Evolutionary conservation across 2,797 vertebrate genomes (phyloP).

Genomic region (Leontocebus nigricollis): DNA sequence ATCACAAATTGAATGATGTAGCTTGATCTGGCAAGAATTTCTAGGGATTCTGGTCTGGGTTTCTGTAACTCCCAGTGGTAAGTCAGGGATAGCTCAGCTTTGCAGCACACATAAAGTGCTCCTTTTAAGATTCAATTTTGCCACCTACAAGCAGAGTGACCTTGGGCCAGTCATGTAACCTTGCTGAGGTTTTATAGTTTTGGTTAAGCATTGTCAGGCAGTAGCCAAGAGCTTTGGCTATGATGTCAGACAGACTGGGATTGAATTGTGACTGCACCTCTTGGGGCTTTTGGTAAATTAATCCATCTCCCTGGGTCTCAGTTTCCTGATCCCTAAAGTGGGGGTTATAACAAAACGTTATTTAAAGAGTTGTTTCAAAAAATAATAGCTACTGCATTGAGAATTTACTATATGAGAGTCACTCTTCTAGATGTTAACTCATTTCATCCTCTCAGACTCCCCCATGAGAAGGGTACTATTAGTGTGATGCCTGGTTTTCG

Average conservation of each 20-base stretch:
- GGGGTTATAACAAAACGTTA: not conserved
- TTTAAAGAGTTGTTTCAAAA: not conserved
- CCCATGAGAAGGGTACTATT: not conserved
- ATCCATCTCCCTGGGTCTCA: not conserved
- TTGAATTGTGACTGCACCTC: not conserved
- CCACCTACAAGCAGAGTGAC: not conserved
- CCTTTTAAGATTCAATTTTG: not conserved
- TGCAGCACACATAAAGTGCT: not conserved
- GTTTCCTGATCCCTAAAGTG: not conserved
- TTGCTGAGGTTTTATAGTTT: not conserved
- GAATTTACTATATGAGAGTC: not conserved
- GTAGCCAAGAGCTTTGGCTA: not conserved
- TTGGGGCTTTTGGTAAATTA: not conserved
- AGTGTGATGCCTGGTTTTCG: not conserved
- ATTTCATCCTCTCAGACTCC: not conserved
- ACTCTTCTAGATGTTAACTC: not conserved
- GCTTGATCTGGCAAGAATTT: slow-evolving; percentile 50
- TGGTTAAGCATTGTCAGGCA: no score
- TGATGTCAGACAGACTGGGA: not conserved
- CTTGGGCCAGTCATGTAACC: not conserved
- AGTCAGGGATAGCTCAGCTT: not conserved
- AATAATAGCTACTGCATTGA: not conserved
- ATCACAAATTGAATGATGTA: slow-evolving; percentile 51
- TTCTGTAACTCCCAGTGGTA: not conserved
- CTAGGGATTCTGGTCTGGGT: not conserved